Evolutionary conservation across 2,113 vertebrate species (phyloP).

Genomic region (Pleuronectes platessa): DNA sequence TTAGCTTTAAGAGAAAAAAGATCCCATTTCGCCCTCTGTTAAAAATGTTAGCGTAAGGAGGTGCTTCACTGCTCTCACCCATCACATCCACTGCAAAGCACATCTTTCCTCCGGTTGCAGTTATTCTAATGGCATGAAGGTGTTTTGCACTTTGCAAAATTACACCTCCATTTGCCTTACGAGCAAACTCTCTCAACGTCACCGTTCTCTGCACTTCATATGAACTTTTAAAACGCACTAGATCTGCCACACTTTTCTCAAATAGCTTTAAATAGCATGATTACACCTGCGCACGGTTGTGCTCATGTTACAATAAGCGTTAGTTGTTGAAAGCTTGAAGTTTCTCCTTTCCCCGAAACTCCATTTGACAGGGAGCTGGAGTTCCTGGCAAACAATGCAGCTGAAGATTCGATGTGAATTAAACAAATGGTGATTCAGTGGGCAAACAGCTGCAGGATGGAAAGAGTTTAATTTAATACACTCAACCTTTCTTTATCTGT

Average conservation of each 20-base stretch:
- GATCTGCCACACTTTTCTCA: slow-evolving; percentile 19
- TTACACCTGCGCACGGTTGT: not conserved
- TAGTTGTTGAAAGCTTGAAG: slow-evolving; percentile 7
- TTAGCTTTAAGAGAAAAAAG: slow-evolving; percentile 24
- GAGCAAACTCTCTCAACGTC: slow-evolving; percentile 15
- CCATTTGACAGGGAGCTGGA: not conserved
- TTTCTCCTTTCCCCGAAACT: not conserved
- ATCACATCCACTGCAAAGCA: slow-evolving; percentile 4
- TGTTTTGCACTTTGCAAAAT: slow-evolving; percentile 48
- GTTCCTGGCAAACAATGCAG: slow-evolving; percentile 5
- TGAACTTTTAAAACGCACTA: slow-evolving; percentile 37
- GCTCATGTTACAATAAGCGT: not conserved
- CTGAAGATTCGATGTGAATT: slow-evolving; percentile 15
- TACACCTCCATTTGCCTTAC: slow-evolving; percentile 25
- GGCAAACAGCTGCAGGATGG: slow-evolving; percentile 12
- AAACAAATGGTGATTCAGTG: slow-evolving; percentile 34
- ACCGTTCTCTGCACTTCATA: slow-evolving; percentile 19
- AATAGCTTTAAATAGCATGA: slow-evolving; percentile 41
- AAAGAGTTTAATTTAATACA: not conserved
- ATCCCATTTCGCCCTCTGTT: slow-evolving; percentile 20
- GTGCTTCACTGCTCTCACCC: slow-evolving; percentile 22
- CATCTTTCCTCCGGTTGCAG: slow-evolving; percentile 25
- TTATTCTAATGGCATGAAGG: slow-evolving; percentile 45
- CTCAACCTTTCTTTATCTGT: too few relatives aligned
- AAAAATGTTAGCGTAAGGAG: slow-evolving; percentile 15